Evolutionary conservation across 2,113 vertebrate genomes (phyloP), one percentile per base, ranked within the genome.

Genomic region (Loxodonta africana): DNA sequence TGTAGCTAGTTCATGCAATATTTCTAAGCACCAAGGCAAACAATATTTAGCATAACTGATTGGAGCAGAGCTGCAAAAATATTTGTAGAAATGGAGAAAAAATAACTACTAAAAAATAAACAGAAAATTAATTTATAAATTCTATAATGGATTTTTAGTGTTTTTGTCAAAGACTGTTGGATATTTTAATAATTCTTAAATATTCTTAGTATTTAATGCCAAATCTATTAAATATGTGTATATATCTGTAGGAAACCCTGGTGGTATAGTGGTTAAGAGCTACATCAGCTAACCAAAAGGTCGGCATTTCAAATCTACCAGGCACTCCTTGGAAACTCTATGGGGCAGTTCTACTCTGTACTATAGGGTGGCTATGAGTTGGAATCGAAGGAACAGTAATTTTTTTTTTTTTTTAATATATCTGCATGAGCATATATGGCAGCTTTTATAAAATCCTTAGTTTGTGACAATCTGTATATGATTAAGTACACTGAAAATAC

Each of bases 1-100:
- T 30, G 0, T 23, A 74, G 69, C 1, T 87, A 87, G n/a, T 83
- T 86, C 6, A 83, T 73, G 26, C 14, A 74, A 8, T 33, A 63
- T 84, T 87, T 69, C 14, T 65, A 89, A 93, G 48, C 15, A 89
- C 9, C 33, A 67, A 91, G 86, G 41, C 20, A 76, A 93, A 92
- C 10, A 41, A 83, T 73, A 17, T 33, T 62, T 30, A 46, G 4
- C 17, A 74, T 74, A 93, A 33, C 2, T 62, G 63, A 81, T 25
- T 15, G 21, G 25, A 80, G 6, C 69, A 76, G 4, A 80, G 5
- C 23, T 33, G 18, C 86, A 5, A 88, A 81, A 15, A 28, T 37
- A 69, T 67, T 78, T 80, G 65, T 73, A 92, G 89, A 90, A 46
- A 51, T 60, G n/a, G 20, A 82, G 4, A 90, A 33, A 48, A 53